These are phyloP conservation scores for Perdita meconis DNA, from an alignment of 2,888 invertebrate species.

Conservation along the genomic window DNA sequence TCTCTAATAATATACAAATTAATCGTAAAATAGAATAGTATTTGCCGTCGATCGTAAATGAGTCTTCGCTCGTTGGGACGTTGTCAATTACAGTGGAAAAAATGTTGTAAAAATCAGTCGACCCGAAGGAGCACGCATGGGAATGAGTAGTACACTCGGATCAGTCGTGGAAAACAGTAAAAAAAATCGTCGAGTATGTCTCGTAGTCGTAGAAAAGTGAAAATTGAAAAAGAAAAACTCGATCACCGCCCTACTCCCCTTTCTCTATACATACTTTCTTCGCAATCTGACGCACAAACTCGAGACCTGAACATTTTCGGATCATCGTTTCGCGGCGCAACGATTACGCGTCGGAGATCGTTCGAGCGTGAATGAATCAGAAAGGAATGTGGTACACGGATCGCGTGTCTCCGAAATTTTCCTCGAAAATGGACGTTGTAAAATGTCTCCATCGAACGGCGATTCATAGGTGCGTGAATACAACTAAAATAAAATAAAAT, in stretches of 20 bases:
- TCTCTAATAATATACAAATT: constrained; percentile 79
- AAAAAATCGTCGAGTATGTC: not conserved
- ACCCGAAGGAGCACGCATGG: constrained; percentile 24
- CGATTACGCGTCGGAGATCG: not conserved
- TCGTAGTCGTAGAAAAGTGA: not conserved
- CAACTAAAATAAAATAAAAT: not conserved
- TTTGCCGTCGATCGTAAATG: constrained; percentile 63
- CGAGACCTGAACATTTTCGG: not conserved
- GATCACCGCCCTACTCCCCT: not conserved
- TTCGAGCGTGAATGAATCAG: constrained; percentile 21
- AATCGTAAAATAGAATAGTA: constrained; percentile 62
- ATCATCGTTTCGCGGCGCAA: not conserved
- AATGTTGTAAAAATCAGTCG: constrained; percentile 15
- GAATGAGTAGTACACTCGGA: constrained; percentile 14
- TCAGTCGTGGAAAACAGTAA: not conserved
- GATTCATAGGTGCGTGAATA: constrained; percentile 13
- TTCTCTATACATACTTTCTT: not conserved
- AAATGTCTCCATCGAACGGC: constrained; percentile 10
- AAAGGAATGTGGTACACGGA: constrained; percentile 9
- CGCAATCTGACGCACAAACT: constrained; percentile 6
- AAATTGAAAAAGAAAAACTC: not conserved
- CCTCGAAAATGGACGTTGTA: not conserved
- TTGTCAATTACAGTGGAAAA: constrained; percentile 59
- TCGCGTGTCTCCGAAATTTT: not conserved
- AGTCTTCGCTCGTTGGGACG: constrained; percentile 66